A percentile compares a stretch with the other conserved stretches of the same genome.
These are phyloP conservation scores for Branchipolynoe longqiensis DNA, from an alignment of 2,888 invertebrate genomes.

Conservation along the genomic window DNA sequence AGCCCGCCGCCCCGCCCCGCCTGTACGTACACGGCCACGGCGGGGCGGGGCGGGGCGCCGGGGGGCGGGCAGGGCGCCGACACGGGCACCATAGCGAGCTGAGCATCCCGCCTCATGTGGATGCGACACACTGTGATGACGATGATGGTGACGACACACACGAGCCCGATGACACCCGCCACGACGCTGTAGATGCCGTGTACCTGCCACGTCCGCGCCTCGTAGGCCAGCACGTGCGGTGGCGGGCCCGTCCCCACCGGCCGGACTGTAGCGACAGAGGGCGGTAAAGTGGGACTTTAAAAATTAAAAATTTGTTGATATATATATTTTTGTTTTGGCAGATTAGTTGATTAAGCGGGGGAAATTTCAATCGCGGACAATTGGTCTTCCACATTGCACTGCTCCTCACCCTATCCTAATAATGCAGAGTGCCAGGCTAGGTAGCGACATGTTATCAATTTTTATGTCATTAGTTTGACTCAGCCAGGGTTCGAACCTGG, in stretches of 20 bases:
- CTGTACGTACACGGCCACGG: background rate
- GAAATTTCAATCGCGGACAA: no score
- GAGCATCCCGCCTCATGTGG: slow-evolving; percentile 51
- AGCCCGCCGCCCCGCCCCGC: background rate
- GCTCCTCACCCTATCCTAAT: no score
- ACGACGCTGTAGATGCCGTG: slow-evolving; percentile 44
- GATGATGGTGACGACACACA: slow-evolving; percentile 28
- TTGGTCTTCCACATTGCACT: no score
- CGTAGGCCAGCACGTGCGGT: slow-evolving; percentile 12
- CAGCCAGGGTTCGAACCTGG: no score
- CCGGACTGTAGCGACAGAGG: slow-evolving; percentile 20
- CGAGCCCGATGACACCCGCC: slow-evolving; percentile 32
- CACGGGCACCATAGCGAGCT: background rate
- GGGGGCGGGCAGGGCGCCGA: background rate
- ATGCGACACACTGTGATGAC: slow-evolving; percentile 52
- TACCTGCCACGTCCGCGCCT: slow-evolving; percentile 26
- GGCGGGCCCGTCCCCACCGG: background rate
- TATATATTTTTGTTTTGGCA: no score
- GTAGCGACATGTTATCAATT: no score
- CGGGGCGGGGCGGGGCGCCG: background rate
- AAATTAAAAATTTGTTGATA: no score
- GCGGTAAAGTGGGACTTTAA: background rate
- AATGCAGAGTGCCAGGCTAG: no score
- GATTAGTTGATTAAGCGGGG: no score
- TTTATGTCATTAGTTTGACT: no score